Conservation (phyloP, 2,113 vertebrate genomes). For the Cyanocitta stelleri region DNA sequence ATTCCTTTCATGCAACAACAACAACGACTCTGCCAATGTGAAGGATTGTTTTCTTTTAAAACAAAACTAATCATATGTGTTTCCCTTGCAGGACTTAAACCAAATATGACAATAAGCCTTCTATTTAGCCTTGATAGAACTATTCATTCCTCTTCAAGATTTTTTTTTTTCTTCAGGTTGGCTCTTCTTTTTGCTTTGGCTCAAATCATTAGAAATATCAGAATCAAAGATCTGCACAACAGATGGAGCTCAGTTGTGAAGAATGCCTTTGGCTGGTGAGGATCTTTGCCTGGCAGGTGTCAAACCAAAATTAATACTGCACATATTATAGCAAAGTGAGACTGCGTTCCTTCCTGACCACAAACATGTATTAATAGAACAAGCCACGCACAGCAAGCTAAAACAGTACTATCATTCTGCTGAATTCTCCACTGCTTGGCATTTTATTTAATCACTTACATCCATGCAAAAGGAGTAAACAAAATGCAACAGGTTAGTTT, state of each 20-base stretch:
- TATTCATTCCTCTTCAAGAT: not conserved
- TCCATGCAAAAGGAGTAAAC: not conserved
- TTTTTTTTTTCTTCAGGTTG: not conserved
- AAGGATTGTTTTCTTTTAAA: constrained; percentile 51
- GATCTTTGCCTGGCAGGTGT: constrained; percentile 52
- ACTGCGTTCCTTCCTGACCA: constrained; percentile 13
- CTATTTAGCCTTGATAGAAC: not conserved
- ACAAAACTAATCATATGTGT: constrained; percentile 18
- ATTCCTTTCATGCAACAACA: constrained; percentile 37
- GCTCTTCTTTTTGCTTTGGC: not conserved
- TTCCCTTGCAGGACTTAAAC: not conserved
- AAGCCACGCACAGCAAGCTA: constrained; percentile 20
- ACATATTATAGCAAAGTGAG: constrained; percentile 25
- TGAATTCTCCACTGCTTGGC: not conserved
- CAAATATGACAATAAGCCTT: not conserved
- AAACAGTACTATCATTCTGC: constrained; percentile 12
- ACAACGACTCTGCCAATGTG: not conserved
- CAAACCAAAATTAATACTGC: constrained; percentile 59
- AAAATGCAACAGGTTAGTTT: not conserved
- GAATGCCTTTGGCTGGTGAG: constrained; percentile 30
- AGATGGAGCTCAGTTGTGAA: not conserved
- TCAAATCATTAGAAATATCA: not conserved
- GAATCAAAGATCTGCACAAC: not conserved
- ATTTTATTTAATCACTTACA: constrained; percentile 5
- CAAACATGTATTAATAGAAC: constrained; percentile 47